Evolutionary conservation across 2,113 vertebrate species (phyloP).

Genomic region (Brachyhypopomus gauderio): DNA sequence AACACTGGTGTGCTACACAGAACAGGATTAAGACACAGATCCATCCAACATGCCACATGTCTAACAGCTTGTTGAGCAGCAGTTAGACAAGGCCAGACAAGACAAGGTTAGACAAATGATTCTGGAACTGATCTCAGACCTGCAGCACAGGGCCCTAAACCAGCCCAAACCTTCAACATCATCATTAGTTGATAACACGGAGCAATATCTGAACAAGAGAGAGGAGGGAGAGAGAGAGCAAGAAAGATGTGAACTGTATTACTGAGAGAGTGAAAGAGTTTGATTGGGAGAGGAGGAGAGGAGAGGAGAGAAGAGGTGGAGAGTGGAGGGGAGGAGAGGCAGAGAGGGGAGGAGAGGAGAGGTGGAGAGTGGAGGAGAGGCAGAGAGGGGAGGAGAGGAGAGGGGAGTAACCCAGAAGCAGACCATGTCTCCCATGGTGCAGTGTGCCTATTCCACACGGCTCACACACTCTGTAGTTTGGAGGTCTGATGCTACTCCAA

Average conservation of each 20-base stretch:
- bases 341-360: no score
- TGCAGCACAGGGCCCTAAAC: not conserved
- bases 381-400: no score
- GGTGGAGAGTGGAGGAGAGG: no score
- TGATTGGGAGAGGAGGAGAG: no score
- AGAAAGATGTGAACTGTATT: not conserved
- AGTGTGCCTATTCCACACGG: slow-evolving; percentile 19
- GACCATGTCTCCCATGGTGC: not conserved
- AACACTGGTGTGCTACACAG: not conserved
- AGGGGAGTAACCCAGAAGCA: no score
- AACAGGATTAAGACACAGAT: not conserved
- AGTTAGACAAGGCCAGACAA: not conserved
- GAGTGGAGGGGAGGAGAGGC: no score
- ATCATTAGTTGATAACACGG: not conserved
- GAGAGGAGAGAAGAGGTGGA: no score
- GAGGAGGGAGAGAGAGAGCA: not conserved
- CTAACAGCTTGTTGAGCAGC: not conserved
- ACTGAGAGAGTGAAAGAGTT: no score
- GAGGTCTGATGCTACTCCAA: not conserved
- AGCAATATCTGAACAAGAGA: not conserved
- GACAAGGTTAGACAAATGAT: not conserved
- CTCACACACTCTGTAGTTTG: not conserved
- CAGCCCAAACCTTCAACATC: not conserved
- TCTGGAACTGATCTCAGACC: not conserved
- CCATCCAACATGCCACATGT: not conserved